Conservation (phyloP, 2,888 invertebrate genomes). For the Calliopum simillimum region DNA sequence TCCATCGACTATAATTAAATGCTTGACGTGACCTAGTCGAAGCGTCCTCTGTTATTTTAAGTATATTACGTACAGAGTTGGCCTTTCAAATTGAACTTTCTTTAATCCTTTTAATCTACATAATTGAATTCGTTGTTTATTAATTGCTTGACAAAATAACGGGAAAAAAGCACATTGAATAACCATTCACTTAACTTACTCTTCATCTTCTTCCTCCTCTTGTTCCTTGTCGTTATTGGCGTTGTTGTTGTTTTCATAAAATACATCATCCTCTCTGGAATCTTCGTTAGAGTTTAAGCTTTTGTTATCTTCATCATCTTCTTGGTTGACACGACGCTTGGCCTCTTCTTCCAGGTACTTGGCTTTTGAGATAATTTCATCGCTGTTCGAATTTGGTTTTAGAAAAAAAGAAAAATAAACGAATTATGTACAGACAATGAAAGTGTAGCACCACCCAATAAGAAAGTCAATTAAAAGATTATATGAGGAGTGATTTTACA, state of each 20-base stretch:
- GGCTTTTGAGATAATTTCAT: conserved; percentile 68
- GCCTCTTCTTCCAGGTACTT: conserved; percentile 70
- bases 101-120: conserved; percentile 4
- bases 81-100: conserved; percentile 12
- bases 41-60: neutral
- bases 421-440: neutral
- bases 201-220: conserved; percentile 72
- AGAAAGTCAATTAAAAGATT: no score
- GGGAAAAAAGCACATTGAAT: neutral
- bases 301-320: conserved; percentile 68
- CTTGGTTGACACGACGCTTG: conserved; percentile 59
- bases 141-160: no score
- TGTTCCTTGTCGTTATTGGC: conserved; percentile 68
- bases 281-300: conserved; percentile 65
- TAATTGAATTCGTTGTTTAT: no score
- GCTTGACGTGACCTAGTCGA: no score
- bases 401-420: conserved; percentile 32
- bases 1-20: no score
- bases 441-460: no score
- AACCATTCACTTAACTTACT: conserved; percentile 58
- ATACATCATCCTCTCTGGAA: conserved; percentile 75
- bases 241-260: conserved; percentile 79
- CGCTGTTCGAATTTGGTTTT: conserved; percentile 53
- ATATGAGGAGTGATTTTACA: no score
- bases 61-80: no score